Base-by-base conservation (phyloP, 2,797 vertebrate species). In the Pantherophis vulpinus region DNA sequence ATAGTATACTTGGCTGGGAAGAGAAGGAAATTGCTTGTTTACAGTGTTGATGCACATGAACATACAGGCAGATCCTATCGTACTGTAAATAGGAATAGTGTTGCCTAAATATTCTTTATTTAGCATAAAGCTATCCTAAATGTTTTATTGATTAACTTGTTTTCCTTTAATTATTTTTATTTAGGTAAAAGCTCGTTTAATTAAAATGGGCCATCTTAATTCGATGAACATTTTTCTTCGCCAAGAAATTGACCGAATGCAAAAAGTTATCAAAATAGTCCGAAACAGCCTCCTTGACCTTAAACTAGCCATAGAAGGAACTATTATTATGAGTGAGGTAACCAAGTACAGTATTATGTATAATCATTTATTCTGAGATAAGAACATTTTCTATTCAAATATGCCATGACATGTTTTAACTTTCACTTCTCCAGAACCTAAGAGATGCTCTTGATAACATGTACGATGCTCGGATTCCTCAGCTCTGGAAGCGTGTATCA, bases 181-280 rank as follows among this genome's bases (percentile, higher is more conserved):
- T 96, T 94, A 98, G 98, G 98, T 98, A 60, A 98, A 97, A 97
- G 97, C 96, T 93, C 97, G 87, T 47, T 97, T 98, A 94, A 5
- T 97, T 88, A 98, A 98, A 97, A 98, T 98, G 98, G 98, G 98
- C 47, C 95, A 96, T 16, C 96, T 98, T 90, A 98, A 98, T 91
- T 98, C 98, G 14, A 98, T 98, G 98, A 99, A 98, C 95, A 98
- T 98, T 96, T 98, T 98, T 95, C 98, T 98, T 83, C 97, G 97
- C 25, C 98, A 98, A 97, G 98, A 98, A 96, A 98, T 98, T 88
- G 98, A 98, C 95, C 97, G 98, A 92, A 98, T 99, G 98, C 98
- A 99, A 94, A 98, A 90, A 91, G 97, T 98, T 93, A 98, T 98
- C 89, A 92, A 97, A 7, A 90, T 97, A 88, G 96, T 98, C 90